Conservation (phyloP, 2,113 vertebrate genomes). For the Oplegnathus fasciatus region DNA sequence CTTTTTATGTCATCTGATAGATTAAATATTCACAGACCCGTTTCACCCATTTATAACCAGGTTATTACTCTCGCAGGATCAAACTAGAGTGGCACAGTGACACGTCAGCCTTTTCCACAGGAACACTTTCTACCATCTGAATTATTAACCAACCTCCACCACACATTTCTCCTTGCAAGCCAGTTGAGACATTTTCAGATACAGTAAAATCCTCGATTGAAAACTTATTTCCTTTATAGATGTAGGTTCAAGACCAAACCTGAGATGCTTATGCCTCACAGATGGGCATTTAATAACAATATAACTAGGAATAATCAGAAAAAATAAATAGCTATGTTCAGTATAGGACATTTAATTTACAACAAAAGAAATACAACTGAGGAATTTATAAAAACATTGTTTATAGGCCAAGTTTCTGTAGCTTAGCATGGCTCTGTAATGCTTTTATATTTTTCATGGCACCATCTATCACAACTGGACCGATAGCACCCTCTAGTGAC, state of each 20-base stretch:
- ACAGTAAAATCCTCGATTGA: not conserved
- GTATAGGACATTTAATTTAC: not conserved
- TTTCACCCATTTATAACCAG: not conserved
- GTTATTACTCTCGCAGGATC: conserved; percentile 1
- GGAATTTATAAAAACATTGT: not conserved
- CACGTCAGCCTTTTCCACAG: conserved; percentile 36
- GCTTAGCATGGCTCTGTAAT: not conserved
- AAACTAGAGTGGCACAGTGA: not conserved
- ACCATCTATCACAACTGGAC: not conserved
- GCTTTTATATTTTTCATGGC: not conserved
- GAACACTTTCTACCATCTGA: conserved; percentile 38
- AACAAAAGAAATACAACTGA: not conserved
- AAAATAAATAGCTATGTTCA: not conserved
- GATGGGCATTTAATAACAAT: not conserved
- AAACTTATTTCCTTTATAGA: not conserved
- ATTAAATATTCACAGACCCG: conserved; percentile 17
- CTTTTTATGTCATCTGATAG: not conserved
- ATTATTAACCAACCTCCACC: conserved; percentile 49
- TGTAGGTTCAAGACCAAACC: not conserved
- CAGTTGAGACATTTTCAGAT: conserved; percentile 1
- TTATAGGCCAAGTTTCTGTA: not conserved
- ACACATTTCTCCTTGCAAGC: conserved; percentile 9
- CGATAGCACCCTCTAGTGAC: conserved; percentile 53
- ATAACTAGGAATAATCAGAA: not conserved
- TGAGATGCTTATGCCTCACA: not conserved